Percentiles rank a stretch among this genome's conserved stretches.
These are phyloP conservation scores for Aplodontia rufa DNA, from an alignment of 2,113 vertebrate species.

Conservation along the genomic window DNA sequence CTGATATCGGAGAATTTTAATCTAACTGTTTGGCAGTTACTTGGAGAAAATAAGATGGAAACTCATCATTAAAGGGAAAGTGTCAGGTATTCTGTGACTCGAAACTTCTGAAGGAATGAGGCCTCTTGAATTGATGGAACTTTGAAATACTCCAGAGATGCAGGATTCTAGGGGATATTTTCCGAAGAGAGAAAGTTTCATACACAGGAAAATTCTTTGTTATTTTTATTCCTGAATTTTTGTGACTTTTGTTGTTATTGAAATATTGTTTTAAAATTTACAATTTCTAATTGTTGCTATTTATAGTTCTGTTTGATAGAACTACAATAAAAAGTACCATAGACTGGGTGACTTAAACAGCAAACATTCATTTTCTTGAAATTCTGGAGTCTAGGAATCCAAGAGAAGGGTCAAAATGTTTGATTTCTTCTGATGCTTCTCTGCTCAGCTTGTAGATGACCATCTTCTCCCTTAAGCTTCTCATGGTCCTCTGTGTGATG, in stretches of 20 bases:
- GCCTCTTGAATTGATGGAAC: not conserved
- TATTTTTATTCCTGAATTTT: not conserved
- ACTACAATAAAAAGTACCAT: not conserved
- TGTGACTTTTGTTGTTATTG: not conserved
- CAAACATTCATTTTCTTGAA: not conserved
- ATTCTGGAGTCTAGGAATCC: not conserved
- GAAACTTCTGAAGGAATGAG: not conserved
- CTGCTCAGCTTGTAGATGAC: not conserved
- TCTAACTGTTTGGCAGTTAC: not conserved
- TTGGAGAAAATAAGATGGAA: not conserved
- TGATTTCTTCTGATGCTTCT: not conserved
- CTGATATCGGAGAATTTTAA: not conserved
- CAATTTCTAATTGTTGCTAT: not conserved
- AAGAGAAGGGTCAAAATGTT: not conserved
- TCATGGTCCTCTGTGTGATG: not conserved
- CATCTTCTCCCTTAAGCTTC: not conserved
- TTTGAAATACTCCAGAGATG: not conserved
- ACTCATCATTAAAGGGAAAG: not conserved
- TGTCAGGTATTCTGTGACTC: not conserved
- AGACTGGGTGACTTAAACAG: not conserved
- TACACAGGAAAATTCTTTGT: not conserved
- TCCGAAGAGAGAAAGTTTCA: not conserved
- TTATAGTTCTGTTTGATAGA: not conserved
- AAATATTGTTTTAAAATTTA: constrained; percentile 13
- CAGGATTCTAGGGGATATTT: not conserved